Percentiles rank a stretch among this genome's conserved stretches.
These are phyloP conservation scores for Ostrea edulis DNA, from an alignment of 1,140 invertebrate species.

Conservation along the genomic window DNA sequence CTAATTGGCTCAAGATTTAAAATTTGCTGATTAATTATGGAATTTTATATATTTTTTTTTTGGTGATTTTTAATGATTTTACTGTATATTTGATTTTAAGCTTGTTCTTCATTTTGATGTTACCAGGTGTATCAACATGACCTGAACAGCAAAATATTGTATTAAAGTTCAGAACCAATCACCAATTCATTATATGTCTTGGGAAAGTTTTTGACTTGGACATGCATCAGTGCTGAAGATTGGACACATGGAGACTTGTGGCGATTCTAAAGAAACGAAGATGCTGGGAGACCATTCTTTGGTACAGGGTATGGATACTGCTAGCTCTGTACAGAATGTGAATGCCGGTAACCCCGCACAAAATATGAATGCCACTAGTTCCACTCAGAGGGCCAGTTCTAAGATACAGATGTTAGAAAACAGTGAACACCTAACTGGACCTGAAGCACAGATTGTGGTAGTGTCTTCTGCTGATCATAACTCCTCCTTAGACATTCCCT, in stretches of 20 bases:
- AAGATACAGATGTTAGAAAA: neutral
- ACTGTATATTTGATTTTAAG: too few species aligned
- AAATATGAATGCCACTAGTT: neutral
- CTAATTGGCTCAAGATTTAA: too few species aligned
- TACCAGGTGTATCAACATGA: too few species aligned
- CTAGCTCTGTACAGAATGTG: neutral
- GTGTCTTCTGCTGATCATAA: neutral
- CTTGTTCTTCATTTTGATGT: too few species aligned
- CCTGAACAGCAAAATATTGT: neutral
- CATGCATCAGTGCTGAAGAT: neutral
- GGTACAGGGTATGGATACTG: neutral
- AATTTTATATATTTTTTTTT: too few species aligned
- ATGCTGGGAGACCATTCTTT: neutral
- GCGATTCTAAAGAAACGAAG: neutral
- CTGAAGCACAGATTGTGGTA: neutral
- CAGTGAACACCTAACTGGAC: neutral
- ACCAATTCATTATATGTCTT: neutral
- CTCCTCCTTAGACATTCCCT: neutral
- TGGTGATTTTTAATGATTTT: too few species aligned
- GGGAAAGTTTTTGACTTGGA: neutral
- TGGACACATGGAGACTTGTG: neutral
- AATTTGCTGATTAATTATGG: too few species aligned
- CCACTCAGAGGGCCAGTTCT: neutral
- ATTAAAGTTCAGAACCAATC: neutral
- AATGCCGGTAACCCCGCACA: too few species aligned